Evolutionary conservation across 2,797 vertebrate genomes (phyloP), one percentile per base, ranked within the genome.

Genomic region (Alfaro cultratus): DNA sequence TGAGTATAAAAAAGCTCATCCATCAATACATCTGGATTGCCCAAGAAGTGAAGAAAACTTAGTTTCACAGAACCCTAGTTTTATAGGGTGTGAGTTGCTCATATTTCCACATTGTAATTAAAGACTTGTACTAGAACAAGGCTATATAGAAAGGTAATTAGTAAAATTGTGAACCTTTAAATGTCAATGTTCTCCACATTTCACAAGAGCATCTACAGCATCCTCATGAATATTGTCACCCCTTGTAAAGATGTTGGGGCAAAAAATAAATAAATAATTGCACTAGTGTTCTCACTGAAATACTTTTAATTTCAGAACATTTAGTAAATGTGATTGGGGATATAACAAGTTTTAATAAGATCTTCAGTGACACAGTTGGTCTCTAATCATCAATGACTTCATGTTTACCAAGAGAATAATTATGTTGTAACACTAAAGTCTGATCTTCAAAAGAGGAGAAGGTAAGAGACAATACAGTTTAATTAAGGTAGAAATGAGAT

Each of bases 21-120:
- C 79, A 15, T 81, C 57, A 78, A 67, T 49, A 76, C n/a, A 73
- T 71, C 60, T 80, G 76, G 55, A 80, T 88, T 51, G 84, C 39
- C 36, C 51, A 55, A 75, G 16, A 75, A 80, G 64, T 78, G 70
- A 82, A 71, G 81, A 46, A 75, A 71, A 82, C 83, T 87, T 80
- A 18, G 86, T 80, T 85, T 78, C 39, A 64, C 78, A 70, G 26
- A 73, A 72, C 93, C 92, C 95, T 96, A 94, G 94, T 95, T 96
- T 93, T 95, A 94, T 94, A 95, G 94, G 94, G 94, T 82, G 29
- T 57, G 79, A 80, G 53, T 77, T 73, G 41, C 81, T 77, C 67
- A 79, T 53, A 86, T 85, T 75, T 90, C 67, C 87, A 83, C 78
- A 49, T 43, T 72, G 51, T 53, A 53, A 77, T 85, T 82, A 74